phyloP scores from a whole-genome alignment of 30 jellyfish, hydroid and myxozoan genomes.

The Turritopsis dohrnii region DNA sequence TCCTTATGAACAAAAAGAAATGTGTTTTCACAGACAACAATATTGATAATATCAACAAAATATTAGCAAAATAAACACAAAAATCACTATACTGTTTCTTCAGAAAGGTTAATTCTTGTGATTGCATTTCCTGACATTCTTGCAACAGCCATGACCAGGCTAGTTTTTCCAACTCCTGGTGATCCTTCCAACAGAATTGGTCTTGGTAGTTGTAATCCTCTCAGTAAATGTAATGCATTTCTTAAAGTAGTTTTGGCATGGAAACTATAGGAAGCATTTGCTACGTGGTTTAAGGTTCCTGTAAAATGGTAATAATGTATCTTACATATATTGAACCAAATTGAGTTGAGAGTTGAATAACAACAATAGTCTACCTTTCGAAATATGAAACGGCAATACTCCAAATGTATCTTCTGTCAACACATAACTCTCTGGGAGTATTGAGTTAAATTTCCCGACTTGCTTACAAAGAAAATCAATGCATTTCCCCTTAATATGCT shows the following conservation, averaged over 20 bases:
- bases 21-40: too few relatives aligned
- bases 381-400: slow-evolving; percentile 48
- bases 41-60: not conserved
- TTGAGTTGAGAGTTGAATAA: not conserved
- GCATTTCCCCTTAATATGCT: not conserved
- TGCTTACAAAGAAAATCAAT: slow-evolving; percentile 1
- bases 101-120: slow-evolving; percentile 89
- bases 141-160: slow-evolving; percentile 84
- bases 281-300: not conserved
- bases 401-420: slow-evolving; percentile 39
- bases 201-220: slow-evolving; percentile 74
- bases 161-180: slow-evolving; percentile 98
- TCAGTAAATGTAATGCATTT: slow-evolving; percentile 60
- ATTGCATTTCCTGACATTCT: slow-evolving; percentile 52
- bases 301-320: not conserved
- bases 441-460: slow-evolving; percentile 22
- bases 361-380: slow-evolving; percentile 33
- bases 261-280: slow-evolving; percentile 33
- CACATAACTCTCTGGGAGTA: not conserved
- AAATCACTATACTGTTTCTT: slow-evolving; percentile 67
- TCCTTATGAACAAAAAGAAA: slow-evolving; percentile 50
- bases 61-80: not conserved
- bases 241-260: slow-evolving; percentile 71
- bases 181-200: slow-evolving; percentile 98
- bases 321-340: not conserved